These are phyloP conservation scores for Drosophila bunnanda DNA, from an alignment of 2,888 invertebrate species.

Conservation along the genomic window DNA sequence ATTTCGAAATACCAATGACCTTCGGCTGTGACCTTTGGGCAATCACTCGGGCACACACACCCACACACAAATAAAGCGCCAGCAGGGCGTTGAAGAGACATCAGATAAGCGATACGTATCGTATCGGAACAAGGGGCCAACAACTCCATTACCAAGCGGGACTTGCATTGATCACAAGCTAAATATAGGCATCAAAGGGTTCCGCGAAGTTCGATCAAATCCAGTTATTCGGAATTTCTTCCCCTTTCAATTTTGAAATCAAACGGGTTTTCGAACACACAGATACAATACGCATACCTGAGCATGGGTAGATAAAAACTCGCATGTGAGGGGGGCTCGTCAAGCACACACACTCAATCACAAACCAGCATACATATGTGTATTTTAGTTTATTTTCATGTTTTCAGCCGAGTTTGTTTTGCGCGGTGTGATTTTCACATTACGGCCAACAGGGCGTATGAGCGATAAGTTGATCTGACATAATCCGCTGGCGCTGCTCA, in stretches of 20 bases:
- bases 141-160: constrained; percentile 27
- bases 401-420: constrained; percentile 8
- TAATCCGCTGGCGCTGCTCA: constrained; percentile 2
- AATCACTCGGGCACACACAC: constrained; percentile 15
- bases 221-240: neutral
- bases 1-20: constrained; percentile 60
- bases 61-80: neutral
- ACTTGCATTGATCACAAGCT: constrained; percentile 18
- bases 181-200: constrained; percentile 33
- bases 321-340: constrained; percentile 40
- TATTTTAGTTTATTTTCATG: constrained; percentile 22
- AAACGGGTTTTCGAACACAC: constrained; percentile 24
- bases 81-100: neutral
- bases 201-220: constrained; percentile 13
- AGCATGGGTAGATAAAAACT: neutral
- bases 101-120: constrained; percentile 15
- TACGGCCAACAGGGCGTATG: constrained; percentile 18
- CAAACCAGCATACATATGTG: constrained; percentile 3
- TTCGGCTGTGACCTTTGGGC: constrained; percentile 53
- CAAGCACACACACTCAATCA: constrained; percentile 23
- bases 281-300: neutral
- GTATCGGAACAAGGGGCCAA: constrained; percentile 9
- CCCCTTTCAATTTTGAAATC: neutral
- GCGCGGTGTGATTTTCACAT: neutral
- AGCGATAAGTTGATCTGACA: constrained; percentile 19